A percentile compares a stretch with the other conserved stretches of the same genome.
phyloP scores from a whole-genome alignment of 2,797 vertebrate species.

The Artibeus lituratus region DNA sequence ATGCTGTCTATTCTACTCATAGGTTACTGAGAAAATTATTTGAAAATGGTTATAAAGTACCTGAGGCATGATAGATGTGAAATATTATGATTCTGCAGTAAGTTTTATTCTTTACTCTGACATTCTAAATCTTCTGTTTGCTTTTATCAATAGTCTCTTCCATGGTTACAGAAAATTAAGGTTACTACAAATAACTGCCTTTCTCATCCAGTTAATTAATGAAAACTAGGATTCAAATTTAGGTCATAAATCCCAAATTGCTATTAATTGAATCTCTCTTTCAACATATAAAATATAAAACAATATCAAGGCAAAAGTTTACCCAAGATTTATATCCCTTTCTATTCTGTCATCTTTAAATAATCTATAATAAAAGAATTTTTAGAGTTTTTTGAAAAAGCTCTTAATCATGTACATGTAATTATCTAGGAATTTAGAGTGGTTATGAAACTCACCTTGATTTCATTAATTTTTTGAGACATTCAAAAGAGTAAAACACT shows the following conservation, averaged over 20 bases:
- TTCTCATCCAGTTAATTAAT: background rate
- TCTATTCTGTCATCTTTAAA: background rate
- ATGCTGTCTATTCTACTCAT: background rate
- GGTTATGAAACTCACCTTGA: slow-evolving; percentile 43
- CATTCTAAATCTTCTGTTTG: background rate
- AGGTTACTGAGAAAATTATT: background rate
- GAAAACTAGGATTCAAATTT: slow-evolving; percentile 32
- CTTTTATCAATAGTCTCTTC: slow-evolving; percentile 23
- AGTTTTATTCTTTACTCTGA: background rate
- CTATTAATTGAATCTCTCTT: background rate
- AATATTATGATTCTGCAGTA: background rate
- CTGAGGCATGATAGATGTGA: background rate
- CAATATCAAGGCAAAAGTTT: background rate
- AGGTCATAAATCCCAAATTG: background rate
- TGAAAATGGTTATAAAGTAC: background rate
- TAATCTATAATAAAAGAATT: slow-evolving; percentile 30
- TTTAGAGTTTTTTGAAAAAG: slow-evolving; percentile 23
- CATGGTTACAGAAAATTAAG: background rate
- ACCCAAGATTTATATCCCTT: background rate
- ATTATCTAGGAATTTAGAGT: slow-evolving; percentile 53
- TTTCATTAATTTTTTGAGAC: slow-evolving; percentile 3
- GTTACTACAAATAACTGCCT: background rate
- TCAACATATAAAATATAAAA: slow-evolving; percentile 15
- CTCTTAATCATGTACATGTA: background rate
- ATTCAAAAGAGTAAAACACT: background rate